Percentiles rank a stretch among this genome's conserved stretches.
Evolutionary conservation across 2,113 vertebrate species (phyloP).

Genomic region (Ochotona princeps): DNA sequence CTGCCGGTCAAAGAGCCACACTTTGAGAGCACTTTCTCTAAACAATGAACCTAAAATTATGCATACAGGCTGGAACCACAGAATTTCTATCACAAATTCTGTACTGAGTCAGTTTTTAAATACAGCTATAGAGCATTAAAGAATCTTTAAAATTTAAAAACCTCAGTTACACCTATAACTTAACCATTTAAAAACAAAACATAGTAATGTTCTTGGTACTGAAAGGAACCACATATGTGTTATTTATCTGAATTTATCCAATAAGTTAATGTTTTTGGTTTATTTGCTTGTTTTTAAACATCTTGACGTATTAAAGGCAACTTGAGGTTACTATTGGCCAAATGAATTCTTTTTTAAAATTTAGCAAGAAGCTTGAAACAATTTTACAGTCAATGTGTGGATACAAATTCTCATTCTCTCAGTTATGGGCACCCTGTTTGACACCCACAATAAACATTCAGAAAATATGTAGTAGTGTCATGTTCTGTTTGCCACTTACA

Average conservation of each 20-base stretch:
- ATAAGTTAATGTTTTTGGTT: too few species aligned
- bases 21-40: neutral
- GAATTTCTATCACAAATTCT: neutral
- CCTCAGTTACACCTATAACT: neutral
- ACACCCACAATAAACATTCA: neutral
- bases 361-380: slow-evolving; percentile 39
- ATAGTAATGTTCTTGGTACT: slow-evolving; percentile 21
- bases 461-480: neutral
- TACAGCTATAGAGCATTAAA: neutral
- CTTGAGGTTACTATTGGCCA: slow-evolving; percentile 28
- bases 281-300: too few species aligned
- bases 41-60: neutral
- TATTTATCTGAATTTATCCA: slow-evolving; percentile 36
- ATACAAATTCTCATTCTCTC: slow-evolving; percentile 15
- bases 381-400: slow-evolving; percentile 25
- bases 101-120: neutral
- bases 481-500: slow-evolving; percentile 52
- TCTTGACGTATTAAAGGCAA: slow-evolving; percentile 33
- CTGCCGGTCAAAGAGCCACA: neutral
- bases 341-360: slow-evolving; percentile 34
- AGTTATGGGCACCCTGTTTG: slow-evolving; percentile 11
- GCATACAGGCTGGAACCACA: neutral
- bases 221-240: slow-evolving; percentile 13
- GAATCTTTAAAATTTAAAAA: slow-evolving; percentile 21
- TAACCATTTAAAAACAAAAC: slow-evolving; percentile 46